These are phyloP conservation scores for Dusona sp. DNA, from an alignment of 2,888 invertebrate species.

Conservation along the genomic window DNA sequence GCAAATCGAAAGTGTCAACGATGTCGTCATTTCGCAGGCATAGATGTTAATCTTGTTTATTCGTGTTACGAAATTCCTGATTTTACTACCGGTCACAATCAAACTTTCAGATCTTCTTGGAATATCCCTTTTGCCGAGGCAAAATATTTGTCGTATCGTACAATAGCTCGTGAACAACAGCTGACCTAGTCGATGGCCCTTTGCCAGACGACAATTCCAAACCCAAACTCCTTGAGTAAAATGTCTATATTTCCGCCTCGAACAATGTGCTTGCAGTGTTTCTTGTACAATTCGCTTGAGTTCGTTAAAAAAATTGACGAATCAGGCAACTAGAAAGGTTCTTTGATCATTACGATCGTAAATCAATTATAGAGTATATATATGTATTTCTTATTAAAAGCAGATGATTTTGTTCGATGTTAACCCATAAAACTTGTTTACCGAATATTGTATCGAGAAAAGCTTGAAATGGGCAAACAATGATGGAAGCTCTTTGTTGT, in stretches of 20 bases:
- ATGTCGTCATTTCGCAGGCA: neutral
- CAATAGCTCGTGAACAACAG: slow-evolving; percentile 41
- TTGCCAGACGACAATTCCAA: slow-evolving; percentile 62
- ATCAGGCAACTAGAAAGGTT: neutral
- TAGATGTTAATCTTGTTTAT: slow-evolving; percentile 32
- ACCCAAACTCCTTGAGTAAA: slow-evolving; percentile 24
- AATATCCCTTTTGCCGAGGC: slow-evolving; percentile 23
- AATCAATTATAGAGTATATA: neutral
- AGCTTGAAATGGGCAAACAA: too few relatives aligned
- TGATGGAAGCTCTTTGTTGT: too few relatives aligned
- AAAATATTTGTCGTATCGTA: slow-evolving; percentile 61
- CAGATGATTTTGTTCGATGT: too few relatives aligned
- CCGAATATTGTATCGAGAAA: too few relatives aligned
- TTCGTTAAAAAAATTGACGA: neutral
- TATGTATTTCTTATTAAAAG: neutral
- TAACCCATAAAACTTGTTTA: too few relatives aligned
- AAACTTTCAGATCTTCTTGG: slow-evolving; percentile 12
- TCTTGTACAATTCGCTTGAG: slow-evolving; percentile 1
- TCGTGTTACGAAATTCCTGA: neutral
- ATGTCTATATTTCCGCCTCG: slow-evolving; percentile 18
- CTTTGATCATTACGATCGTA: neutral
- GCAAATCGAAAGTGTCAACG: neutral
- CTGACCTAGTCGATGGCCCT: slow-evolving; percentile 63
- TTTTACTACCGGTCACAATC: slow-evolving; percentile 27
- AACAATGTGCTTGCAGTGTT: slow-evolving; percentile 4